Conservation (phyloP, 2,113 vertebrate genomes). For the Peromyscus leucopus region DNA sequence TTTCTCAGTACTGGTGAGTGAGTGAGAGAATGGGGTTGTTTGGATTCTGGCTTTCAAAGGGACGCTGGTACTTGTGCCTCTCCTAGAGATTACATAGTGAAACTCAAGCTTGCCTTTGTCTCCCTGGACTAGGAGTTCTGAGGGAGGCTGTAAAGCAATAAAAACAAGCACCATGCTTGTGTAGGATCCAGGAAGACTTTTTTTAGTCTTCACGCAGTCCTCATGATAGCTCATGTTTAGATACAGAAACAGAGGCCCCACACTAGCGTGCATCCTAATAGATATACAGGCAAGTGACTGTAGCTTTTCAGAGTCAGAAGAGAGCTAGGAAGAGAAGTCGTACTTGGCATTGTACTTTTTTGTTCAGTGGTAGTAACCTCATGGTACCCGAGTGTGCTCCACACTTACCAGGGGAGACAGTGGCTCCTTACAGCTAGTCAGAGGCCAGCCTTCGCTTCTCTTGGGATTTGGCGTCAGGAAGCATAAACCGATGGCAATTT, state of each 20-base stretch:
- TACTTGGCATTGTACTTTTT: neutral
- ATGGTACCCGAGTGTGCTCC: neutral
- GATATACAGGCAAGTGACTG: neutral
- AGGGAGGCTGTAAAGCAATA: constrained; percentile 27
- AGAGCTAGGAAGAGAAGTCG: neutral
- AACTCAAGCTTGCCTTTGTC: constrained; percentile 26
- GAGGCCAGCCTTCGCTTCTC: constrained; percentile 49
- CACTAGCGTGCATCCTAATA: neutral
- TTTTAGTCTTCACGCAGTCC: neutral
- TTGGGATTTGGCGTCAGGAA: neutral
- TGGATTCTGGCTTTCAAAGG: constrained; percentile 43
- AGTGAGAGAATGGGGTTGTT: constrained; percentile 24
- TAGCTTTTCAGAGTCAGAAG: neutral
- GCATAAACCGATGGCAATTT: constrained; percentile 1
- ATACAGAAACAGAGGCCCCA: neutral
- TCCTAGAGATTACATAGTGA: constrained; percentile 38
- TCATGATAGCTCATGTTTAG: neutral
- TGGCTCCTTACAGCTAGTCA: neutral
- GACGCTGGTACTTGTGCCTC: constrained; percentile 30
- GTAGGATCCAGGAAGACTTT: constrained; percentile 33
- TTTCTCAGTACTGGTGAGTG: neutral
- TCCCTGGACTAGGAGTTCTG: neutral
- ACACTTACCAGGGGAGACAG: neutral
- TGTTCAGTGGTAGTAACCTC: neutral
- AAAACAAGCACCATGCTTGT: constrained; percentile 22